phyloP scores from a whole-genome alignment of 1,140 invertebrate genomes.

The Polypedilum vanderplanki region DNA sequence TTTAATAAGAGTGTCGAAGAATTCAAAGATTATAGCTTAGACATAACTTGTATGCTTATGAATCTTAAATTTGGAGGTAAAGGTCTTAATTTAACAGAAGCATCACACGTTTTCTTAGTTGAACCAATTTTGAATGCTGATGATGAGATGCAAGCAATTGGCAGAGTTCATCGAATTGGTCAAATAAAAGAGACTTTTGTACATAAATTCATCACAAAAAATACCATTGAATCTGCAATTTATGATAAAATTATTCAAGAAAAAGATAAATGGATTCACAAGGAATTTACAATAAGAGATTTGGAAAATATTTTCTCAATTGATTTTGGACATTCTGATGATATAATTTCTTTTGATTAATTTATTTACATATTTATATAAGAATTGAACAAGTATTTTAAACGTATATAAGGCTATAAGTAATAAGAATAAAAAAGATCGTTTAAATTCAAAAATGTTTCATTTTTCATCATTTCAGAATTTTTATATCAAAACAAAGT shows the following conservation, averaged over 20 bases:
- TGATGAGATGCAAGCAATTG: slow-evolving; percentile 70
- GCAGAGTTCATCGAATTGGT: slow-evolving; percentile 70
- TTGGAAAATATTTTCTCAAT: neutral
- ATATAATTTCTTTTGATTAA: neutral
- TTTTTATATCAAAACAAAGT: too few species aligned
- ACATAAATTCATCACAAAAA: slow-evolving; percentile 59
- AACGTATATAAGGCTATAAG: too few species aligned
- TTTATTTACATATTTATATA: too few species aligned
- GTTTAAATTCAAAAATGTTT: too few species aligned
- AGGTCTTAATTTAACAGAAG: slow-evolving; percentile 73
- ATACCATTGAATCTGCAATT: slow-evolving; percentile 66
- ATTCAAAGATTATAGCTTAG: slow-evolving; percentile 48
- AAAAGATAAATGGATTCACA: neutral
- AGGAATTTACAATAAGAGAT: neutral
- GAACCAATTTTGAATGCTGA: slow-evolving; percentile 69
- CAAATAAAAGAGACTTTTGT: slow-evolving; percentile 60
- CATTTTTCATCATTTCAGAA: too few species aligned
- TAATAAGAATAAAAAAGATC: too few species aligned
- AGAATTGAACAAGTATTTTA: too few species aligned
- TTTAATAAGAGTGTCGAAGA: slow-evolving; percentile 46
- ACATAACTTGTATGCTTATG: slow-evolving; percentile 59
- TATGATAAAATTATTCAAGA: slow-evolving; percentile 36
- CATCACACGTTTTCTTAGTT: slow-evolving; percentile 67
- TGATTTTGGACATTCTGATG: neutral
- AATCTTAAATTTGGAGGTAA: slow-evolving; percentile 63